Evolutionary conservation across 2,888 invertebrate species (phyloP), one percentile per base, ranked within the genome.

Genomic region (Ernsta delagoae): DNA sequence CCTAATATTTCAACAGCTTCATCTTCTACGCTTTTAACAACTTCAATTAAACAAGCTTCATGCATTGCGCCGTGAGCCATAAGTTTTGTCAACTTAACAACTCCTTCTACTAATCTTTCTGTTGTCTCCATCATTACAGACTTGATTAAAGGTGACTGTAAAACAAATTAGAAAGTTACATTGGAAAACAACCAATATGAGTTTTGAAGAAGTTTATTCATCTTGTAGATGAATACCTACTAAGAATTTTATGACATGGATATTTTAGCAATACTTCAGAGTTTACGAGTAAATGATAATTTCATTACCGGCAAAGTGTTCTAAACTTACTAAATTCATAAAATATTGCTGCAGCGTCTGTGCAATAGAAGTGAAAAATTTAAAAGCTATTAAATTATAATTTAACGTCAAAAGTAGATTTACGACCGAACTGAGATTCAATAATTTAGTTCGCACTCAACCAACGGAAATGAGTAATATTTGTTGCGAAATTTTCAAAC

Each of bases 21-120:
- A 4, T 92, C 89, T 83, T 92, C 90, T 0, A 89, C 83, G 1
- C 84, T 82, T 72, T 81, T 88, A 24, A 92, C 83, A 0, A 92
- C 92, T 83, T 93, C 92, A 7, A 93, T 91, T 1, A 93, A 89
- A 57, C 92, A 93, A 0, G 92, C 92, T 77, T 93, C 92, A n/a
- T 92, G 92, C 92, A 92, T 92, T 0, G 92, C 92, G 3, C 92
- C 92, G 39, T 92, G 92, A 0, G 92, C 92, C 88, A 93, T 89
- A 5, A 89, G 75, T 61, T 92, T 92, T 0, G 92, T 91, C 2
- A 93, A 75, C 1, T 84, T 85, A 1, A 90, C 87, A 0, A 91
- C 83, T 3, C 92, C 92, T 11, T 88, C 85, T 9, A 91, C 83
- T 1, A 93, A 77, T 59, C 86, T 88, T 0, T 83, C 79, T 0